Conservation (phyloP, 2,113 vertebrate genomes). For the Silurus glanis region DNA sequence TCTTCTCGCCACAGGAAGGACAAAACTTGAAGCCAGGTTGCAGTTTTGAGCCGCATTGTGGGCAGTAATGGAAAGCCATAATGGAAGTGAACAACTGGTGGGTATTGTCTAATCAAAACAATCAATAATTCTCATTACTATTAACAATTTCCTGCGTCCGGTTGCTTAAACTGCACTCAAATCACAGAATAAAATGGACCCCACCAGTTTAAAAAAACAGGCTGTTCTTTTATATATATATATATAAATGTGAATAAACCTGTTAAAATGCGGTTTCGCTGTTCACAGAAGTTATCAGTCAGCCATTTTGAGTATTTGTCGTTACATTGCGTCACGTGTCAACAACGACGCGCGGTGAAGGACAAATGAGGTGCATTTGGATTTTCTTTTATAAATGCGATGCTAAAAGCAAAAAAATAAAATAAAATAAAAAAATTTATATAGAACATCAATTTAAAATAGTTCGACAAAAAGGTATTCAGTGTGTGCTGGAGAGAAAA, state of each 20-base stretch:
- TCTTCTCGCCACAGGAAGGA: slow-evolving; percentile 77
- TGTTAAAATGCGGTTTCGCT: background rate
- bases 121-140: background rate
- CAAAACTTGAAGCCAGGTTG: slow-evolving; percentile 80
- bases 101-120: background rate
- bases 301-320: background rate
- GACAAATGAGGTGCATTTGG: background rate
- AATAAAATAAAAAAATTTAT: too few species aligned
- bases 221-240: too few species aligned
- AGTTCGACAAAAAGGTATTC: too few species aligned
- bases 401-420: background rate
- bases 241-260: background rate
- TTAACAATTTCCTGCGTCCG: background rate
- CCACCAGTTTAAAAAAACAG: background rate
- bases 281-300: background rate
- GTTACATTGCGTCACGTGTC: background rate
- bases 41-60: slow-evolving; percentile 78
- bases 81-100: background rate
- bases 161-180: too few species aligned
- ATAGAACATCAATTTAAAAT: too few species aligned
- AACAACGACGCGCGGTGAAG: background rate
- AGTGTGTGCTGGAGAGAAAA: too few species aligned
- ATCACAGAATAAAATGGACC: background rate
- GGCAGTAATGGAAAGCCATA: slow-evolving; percentile 79
- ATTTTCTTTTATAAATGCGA: too few species aligned